A percentile compares a stretch with the other conserved stretches of the same genome.
phyloP scores from a whole-genome alignment of 2,888 invertebrate genomes.

The Rhorus exstirpatorius region DNA sequence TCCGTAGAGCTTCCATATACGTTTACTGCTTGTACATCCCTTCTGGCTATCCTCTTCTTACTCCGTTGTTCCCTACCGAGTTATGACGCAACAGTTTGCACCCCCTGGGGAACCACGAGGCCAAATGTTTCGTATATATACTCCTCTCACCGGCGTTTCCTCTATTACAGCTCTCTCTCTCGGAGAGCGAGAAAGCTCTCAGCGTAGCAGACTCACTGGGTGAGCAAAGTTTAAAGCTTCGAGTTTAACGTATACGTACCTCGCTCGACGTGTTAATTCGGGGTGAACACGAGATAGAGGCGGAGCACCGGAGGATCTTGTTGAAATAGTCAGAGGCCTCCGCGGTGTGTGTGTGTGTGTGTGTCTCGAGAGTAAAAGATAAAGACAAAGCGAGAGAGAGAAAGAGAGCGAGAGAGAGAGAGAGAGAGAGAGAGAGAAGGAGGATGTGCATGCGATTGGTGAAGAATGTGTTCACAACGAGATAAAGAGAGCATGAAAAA shows the following conservation, averaged over 20 bases:
- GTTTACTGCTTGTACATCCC: conserved; percentile 26
- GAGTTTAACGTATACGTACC: conserved; percentile 49
- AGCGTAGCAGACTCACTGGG: conserved; percentile 31
- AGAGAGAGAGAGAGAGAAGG: not conserved
- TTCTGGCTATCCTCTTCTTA: conserved; percentile 68
- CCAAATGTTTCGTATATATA: conserved; percentile 60
- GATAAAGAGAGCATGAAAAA: conserved; percentile 14
- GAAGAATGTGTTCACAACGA: conserved; percentile 35
- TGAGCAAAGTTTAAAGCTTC: conserved; percentile 64
- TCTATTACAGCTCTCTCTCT: conserved; percentile 22
- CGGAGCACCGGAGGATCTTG: conserved; percentile 48
- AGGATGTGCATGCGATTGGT: conserved; percentile 9
- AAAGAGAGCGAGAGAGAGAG: conserved; percentile 10
- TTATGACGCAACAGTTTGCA: conserved; percentile 84
- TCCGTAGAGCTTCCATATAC: conserved; percentile 22
- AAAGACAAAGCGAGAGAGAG: not conserved
- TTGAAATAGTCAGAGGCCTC: conserved; percentile 63
- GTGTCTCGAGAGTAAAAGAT: conserved; percentile 24
- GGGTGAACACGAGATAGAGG: conserved; percentile 60
- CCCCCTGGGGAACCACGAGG: conserved; percentile 71
- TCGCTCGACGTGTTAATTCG: conserved; percentile 65
- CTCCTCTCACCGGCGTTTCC: conserved; percentile 20
- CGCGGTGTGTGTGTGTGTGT: conserved; percentile 6
- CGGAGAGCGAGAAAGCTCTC: conserved; percentile 50
- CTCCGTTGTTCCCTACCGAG: conserved; percentile 73